Evolutionary conservation across 2,797 vertebrate genomes (phyloP), one percentile per base, ranked within the genome.

Genomic region (Anableps anableps): DNA sequence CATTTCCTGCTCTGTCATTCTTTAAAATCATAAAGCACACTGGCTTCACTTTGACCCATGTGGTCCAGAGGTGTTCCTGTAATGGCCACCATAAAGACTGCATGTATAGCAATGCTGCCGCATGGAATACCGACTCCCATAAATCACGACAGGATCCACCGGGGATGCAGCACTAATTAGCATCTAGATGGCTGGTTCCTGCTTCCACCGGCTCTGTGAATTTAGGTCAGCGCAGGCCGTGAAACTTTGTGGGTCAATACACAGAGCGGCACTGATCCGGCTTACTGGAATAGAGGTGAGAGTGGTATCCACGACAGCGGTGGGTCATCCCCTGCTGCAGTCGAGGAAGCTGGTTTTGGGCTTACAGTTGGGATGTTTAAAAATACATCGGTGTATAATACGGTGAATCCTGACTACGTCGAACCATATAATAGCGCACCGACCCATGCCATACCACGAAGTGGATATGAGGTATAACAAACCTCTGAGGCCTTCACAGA

Each of bases 141-240:
- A 93, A 91, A 93, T 94, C 93, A 92, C 43, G 3, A 48, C 4
- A 71, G 79, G 85, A 88, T 90, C 89, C 60, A 16, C 76, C 60
- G 88, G 81, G 64, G 89, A 86, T 76, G 87, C 80, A 26, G 84
- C 83, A 85, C 91, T 91, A 94, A 95, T 95, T 94, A 94, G 91
- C 91, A 92, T 89, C 83, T 82, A 88, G 80, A 48, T 81, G 43
- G 10, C 74, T 45, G 85, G 84, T 81, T 78, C 80, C 84, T 29
- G 83, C 83, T 84, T 82, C 85, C 70, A 58, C 77, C 71, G 80
- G 89, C 80, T 85, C 75, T 53, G 76, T 58, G 88, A 87, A 95
- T 95, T 91, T 93, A 92, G 95, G 94, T 95, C 94, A 94, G 81
- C 51, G 62, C 77, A 78, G 43, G 88, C 88, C 86, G 50, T 77